These are phyloP conservation scores for Wiebesia pumilae DNA, from an alignment of 1,140 invertebrate genomes.

Conservation along the genomic window DNA sequence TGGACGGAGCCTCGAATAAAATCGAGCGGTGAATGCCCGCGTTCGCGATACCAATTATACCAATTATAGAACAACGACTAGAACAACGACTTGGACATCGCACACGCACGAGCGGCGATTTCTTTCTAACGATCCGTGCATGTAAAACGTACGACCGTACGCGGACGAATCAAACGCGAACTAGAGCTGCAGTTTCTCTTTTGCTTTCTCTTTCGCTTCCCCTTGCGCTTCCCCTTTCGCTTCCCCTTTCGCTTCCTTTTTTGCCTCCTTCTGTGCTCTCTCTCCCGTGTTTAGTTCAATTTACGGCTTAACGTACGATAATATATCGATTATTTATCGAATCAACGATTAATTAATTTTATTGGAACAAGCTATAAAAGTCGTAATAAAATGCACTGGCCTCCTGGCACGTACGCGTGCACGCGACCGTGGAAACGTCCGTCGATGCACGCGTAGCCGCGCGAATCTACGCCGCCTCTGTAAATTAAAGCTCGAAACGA, in stretches of 20 bases:
- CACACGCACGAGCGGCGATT: neutral
- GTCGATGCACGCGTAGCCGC: neutral
- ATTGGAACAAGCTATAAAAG: neutral
- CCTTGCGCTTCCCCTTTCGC: too few relatives aligned
- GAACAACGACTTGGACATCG: neutral
- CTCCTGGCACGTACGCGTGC: neutral
- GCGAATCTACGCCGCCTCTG: neutral
- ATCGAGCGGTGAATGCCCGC: neutral
- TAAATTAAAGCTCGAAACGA: too few relatives aligned
- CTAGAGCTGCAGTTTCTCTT: neutral
- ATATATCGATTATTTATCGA: neutral
- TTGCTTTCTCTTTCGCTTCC: too few relatives aligned
- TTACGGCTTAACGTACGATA: neutral
- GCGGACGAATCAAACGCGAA: neutral
- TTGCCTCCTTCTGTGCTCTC: too few relatives aligned
- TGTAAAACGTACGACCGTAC: neutral
- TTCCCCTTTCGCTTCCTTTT: too few relatives aligned
- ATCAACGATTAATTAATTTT: neutral
- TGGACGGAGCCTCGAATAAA: too few relatives aligned
- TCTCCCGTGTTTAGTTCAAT: too few relatives aligned
- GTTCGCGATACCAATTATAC: neutral
- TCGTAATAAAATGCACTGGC: neutral
- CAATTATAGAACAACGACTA: neutral
- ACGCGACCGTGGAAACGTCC: neutral
- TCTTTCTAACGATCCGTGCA: neutral